Evolutionary conservation across 1,140 invertebrate species (phyloP).

Genomic region (Saccostrea cuccullata): DNA sequence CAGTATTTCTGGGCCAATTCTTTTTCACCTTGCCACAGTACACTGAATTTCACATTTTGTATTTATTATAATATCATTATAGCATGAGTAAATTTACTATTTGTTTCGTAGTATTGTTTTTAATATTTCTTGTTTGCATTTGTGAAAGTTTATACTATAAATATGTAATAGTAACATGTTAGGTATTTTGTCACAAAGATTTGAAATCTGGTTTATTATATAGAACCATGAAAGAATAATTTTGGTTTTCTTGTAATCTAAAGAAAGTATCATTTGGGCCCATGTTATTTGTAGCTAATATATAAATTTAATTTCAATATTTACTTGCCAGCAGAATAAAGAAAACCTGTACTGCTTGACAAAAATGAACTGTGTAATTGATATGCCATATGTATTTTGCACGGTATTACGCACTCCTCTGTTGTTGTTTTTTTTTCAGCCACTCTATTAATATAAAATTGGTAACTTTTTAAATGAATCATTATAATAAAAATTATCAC

Average conservation of each 20-base stretch:
- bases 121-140: background rate
- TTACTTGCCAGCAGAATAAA: background rate
- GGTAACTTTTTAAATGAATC: too few relatives aligned
- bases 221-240: too few relatives aligned
- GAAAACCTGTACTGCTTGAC: background rate
- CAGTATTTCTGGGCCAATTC: background rate
- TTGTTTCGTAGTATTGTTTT: background rate
- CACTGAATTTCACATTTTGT: background rate
- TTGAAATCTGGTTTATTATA: too few relatives aligned
- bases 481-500: too few relatives aligned
- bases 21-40: constrained; percentile 10
- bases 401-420: background rate
- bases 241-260: too few relatives aligned
- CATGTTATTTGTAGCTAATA: background rate
- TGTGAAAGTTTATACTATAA: background rate
- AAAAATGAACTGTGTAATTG: background rate
- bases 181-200: too few relatives aligned
- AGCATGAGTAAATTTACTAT: background rate
- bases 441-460: too few relatives aligned
- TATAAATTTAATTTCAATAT: background rate
- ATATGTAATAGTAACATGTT: too few relatives aligned
- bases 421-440: background rate
- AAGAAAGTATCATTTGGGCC: background rate
- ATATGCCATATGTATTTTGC: background rate
- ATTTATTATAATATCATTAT: background rate